Percentiles rank a stretch among this genome's conserved stretches.
Evolutionary conservation across 2,888 invertebrate species (phyloP).

Genomic region (Pseudococcus jackbeardsleyi): DNA sequence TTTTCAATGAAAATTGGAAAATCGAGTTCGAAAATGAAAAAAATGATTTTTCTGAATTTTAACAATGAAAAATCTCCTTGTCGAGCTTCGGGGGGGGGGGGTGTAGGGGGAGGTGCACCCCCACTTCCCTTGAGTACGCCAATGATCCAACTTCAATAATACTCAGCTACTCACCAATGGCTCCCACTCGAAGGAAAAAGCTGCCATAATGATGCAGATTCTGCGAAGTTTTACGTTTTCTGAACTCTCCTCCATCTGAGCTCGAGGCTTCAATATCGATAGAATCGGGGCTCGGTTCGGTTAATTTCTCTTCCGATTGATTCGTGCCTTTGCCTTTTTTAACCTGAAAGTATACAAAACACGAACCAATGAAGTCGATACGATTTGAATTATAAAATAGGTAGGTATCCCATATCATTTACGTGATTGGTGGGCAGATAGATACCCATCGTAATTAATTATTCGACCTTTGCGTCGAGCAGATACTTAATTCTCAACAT

Average conservation of each 20-base stretch:
- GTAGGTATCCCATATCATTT: background rate
- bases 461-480: background rate
- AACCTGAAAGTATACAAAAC: slow-evolving; percentile 41
- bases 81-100: too few relatives aligned
- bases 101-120: too few relatives aligned
- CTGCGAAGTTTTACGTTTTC: slow-evolving; percentile 89
- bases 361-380: background rate
- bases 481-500: background rate
- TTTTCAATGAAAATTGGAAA: too few relatives aligned
- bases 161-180: slow-evolving; percentile 88
- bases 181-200: slow-evolving; percentile 92
- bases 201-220: slow-evolving; percentile 93
- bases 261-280: slow-evolving; percentile 75
- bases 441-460: background rate
- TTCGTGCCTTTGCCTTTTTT: slow-evolving; percentile 50
- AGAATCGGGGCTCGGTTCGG: slow-evolving; percentile 74
- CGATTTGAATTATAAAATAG: background rate
- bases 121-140: too few relatives aligned
- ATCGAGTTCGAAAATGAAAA: too few relatives aligned
- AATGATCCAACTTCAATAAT: background rate
- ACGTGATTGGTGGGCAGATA: background rate
- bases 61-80: too few relatives aligned
- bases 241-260: slow-evolving; percentile 68
- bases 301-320: slow-evolving; percentile 69
- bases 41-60: too few relatives aligned